Conservation (phyloP, 2,888 invertebrate genomes). For the Bugula neritina region DNA sequence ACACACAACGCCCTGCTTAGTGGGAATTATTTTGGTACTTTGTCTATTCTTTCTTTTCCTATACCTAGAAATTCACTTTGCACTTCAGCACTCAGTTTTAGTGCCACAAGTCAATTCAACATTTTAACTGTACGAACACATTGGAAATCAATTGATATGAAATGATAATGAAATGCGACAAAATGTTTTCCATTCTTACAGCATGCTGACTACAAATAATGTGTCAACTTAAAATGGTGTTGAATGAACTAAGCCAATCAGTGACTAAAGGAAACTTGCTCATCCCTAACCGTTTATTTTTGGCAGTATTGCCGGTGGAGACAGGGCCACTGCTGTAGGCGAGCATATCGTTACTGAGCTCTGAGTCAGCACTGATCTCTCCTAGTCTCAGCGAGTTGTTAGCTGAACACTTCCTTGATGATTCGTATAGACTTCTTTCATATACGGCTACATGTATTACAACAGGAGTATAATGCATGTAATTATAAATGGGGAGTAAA, state of each 20-base stretch:
- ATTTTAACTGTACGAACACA: no score
- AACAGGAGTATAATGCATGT: no score
- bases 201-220: no score
- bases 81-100: no score
- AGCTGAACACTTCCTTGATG: not conserved
- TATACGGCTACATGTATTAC: not conserved
- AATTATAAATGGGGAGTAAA: no score
- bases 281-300: conserved; percentile 10
- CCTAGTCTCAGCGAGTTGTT: not conserved
- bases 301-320: not conserved
- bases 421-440: not conserved
- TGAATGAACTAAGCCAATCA: no score
- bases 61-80: not conserved
- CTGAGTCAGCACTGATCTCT: not conserved
- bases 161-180: no score
- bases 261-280: no score
- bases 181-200: no score
- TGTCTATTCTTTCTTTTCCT: conserved; percentile 7
- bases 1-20: conserved; percentile 33
- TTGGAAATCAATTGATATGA: no score
- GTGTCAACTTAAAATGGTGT: no score
- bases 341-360: conserved; percentile 3
- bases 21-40: not conserved
- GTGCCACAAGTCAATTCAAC: no score
- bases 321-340: conserved; percentile 1